Percentiles rank a stretch among this genome's conserved stretches.
Evolutionary conservation across 2,888 invertebrate genomes (phyloP).

Genomic region (Trichacis sp.): DNA sequence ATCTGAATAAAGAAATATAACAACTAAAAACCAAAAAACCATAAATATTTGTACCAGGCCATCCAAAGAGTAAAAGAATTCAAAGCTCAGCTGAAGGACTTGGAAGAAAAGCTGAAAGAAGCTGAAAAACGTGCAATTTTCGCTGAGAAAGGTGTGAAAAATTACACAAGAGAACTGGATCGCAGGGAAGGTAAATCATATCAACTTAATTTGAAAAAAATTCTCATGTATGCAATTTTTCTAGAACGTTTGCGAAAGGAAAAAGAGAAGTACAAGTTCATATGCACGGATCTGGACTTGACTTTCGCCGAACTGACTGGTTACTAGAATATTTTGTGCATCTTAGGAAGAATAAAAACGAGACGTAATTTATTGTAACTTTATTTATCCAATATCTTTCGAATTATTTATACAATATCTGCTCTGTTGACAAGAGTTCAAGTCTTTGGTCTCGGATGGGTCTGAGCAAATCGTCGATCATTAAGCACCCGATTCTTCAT

Average conservation of each 20-base stretch:
- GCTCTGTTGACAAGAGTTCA: constrained; percentile 56
- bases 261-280: constrained; percentile 86
- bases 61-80: constrained; percentile 75
- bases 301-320: constrained; percentile 82
- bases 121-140: constrained; percentile 77
- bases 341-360: neutral
- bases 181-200: constrained; percentile 78
- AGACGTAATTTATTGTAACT: constrained; percentile 25
- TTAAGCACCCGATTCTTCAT: constrained; percentile 56
- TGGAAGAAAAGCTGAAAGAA: constrained; percentile 56
- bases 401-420: constrained; percentile 44
- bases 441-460: constrained; percentile 67
- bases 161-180: constrained; percentile 80
- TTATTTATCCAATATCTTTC: constrained; percentile 38
- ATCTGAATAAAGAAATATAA: too few species aligned
- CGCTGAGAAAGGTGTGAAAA: constrained; percentile 79
- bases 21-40: neutral
- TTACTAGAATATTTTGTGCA: constrained; percentile 70
- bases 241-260: constrained; percentile 85
- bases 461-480: constrained; percentile 66
- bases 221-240: too few species aligned
- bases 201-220: too few species aligned
- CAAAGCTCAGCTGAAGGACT: constrained; percentile 69
- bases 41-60: constrained; percentile 65
- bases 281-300: constrained; percentile 81